Conservation (phyloP, 2,113 vertebrate genomes). For the Varanus komodoensis region DNA sequence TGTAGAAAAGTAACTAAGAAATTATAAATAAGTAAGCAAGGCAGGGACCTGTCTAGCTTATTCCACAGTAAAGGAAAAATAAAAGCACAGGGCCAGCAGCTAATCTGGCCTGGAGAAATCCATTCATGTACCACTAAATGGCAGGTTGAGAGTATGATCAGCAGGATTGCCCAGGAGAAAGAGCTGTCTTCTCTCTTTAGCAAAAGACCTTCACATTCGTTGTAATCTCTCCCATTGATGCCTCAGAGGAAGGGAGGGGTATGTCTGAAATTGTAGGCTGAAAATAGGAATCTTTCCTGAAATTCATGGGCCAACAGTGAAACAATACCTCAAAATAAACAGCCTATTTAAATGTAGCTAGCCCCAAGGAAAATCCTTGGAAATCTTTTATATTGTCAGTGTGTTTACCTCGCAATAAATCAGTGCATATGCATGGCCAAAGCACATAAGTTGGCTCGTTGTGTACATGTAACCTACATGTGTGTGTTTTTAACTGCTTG, state of each 20-base stretch:
- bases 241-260: not conserved
- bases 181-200: not conserved
- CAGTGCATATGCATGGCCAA: not conserved
- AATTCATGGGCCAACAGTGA: not conserved
- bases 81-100: not conserved
- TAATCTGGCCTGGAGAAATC: not conserved
- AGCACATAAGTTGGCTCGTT: not conserved
- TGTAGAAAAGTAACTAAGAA: not conserved
- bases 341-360: conserved; percentile 5
- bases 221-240: not conserved
- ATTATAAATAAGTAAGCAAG: not conserved
- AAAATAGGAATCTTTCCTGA: not conserved
- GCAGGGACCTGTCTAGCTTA: not conserved
- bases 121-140: not conserved
- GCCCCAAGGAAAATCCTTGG: not conserved
- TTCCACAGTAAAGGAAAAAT: not conserved
- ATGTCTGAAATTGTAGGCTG: not conserved
- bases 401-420: not conserved
- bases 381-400: not conserved
- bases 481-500: conserved; percentile 16
- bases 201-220: conserved; percentile 7
- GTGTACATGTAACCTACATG: not conserved
- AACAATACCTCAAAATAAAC: not conserved
- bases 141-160: not conserved
- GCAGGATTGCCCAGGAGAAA: not conserved